Base-by-base conservation (phyloP, 1,140 invertebrate genomes). In the Drosophila aff. region DNA sequence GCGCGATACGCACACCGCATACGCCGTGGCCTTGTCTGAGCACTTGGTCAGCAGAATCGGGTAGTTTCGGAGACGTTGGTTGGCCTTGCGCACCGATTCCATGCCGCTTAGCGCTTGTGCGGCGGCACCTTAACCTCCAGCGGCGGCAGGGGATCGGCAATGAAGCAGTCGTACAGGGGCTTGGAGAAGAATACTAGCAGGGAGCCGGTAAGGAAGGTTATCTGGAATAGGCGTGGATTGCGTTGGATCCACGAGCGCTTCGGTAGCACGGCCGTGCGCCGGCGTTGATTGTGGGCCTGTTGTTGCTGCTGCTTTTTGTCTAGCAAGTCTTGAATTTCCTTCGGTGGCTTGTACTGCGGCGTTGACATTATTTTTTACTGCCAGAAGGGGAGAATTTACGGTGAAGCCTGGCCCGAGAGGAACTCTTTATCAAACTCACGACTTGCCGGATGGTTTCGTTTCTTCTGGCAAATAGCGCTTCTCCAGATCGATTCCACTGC, bases 81-180 rank as follows among this genome's bases (percentile, higher is more conserved):
- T 95, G 1, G 97, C 96, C 93, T 95, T 96, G 46, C 94, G 94
- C 7, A 97, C 96, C 33, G 96, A 94, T 92, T 98, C 97, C 97
- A 98, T 97, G 79, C 57, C 85, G 75, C 61, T 65, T 4, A 91
- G 31, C 78, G 82, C 23, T 61, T 75, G 33, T 93, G 91, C 6
- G 94, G 93, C 0, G 94, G 94, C 13, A 93, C 92, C 8, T 91
- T 93, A 11, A 57, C 21, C 31, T 78, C 62, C 15, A 52, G 57
- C 31, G 41, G 38, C 15, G 79, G 83, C 49, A 90, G 47, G 1
- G 83, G 77, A 59, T 90, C 86, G n/a, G 83, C 79, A 47, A 95
- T 85, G 69, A 95, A 95, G n/a, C 94, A 91, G 76, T 96, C 96
- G 92, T 96, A 96, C n/a, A 96, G 92, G 2, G 95, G 95, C 81